Conservation (phyloP, 2,888 invertebrate species). For the Sceliomorpha sp. region DNA sequence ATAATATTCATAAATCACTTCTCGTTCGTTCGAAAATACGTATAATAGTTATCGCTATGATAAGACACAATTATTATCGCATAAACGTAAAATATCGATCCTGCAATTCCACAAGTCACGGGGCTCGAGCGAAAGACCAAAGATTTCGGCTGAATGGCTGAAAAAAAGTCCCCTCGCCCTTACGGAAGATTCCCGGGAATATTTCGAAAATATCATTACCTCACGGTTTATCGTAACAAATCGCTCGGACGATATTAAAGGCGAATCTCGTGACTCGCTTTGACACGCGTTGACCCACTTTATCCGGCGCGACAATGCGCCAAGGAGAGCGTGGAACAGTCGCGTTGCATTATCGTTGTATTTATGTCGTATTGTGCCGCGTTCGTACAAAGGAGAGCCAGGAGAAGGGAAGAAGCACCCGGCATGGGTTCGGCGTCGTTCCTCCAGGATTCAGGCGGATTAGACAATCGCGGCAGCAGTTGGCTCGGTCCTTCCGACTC, state of each 20-base stretch:
- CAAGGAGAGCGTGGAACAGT: slow-evolving; percentile 19
- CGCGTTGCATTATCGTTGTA: slow-evolving; percentile 20
- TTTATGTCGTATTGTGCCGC: too few species aligned
- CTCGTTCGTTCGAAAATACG: too few species aligned
- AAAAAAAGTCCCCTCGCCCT: too few species aligned
- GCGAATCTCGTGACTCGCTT: background rate
- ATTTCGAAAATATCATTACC: too few species aligned
- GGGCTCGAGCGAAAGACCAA: too few species aligned
- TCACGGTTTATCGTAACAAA: background rate
- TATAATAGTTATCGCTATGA: too few species aligned
- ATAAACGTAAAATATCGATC: too few species aligned
- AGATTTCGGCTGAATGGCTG: too few species aligned
- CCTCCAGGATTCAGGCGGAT: slow-evolving; percentile 24
- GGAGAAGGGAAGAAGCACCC: background rate
- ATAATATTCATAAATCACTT: too few species aligned
- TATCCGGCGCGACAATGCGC: slow-evolving; percentile 17
- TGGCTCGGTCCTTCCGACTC: slow-evolving; percentile 18
- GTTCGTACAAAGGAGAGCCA: slow-evolving; percentile 17
- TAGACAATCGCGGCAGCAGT: slow-evolving; percentile 20
- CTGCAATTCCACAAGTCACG: too few species aligned
- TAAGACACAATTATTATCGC: too few species aligned
- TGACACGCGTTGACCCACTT: slow-evolving; percentile 12
- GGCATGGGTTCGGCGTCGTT: slow-evolving; percentile 3
- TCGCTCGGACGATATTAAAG: slow-evolving; percentile 1
- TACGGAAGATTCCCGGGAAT: too few species aligned